These are phyloP conservation scores for Drymodes brunneopygia DNA, from an alignment of 2,113 vertebrate species.

Conservation along the genomic window DNA sequence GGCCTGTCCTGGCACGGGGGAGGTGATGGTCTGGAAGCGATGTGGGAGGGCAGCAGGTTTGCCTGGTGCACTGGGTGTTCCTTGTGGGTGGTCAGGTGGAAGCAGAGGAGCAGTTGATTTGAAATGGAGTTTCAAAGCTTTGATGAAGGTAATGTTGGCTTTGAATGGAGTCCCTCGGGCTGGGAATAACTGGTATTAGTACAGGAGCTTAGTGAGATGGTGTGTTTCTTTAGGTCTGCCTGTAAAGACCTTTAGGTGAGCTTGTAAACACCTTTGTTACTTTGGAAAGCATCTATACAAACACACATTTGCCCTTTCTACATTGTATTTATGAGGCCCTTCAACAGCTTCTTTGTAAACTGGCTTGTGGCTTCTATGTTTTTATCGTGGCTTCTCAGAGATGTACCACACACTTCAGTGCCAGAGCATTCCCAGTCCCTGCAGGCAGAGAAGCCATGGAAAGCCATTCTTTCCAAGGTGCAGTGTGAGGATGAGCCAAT, in stretches of 20 bases:
- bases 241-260: background rate
- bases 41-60: background rate
- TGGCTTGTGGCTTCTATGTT: background rate
- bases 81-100: background rate
- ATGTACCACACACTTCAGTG: background rate
- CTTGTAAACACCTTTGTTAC: background rate
- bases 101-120: background rate
- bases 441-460: background rate
- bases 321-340: background rate
- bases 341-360: background rate
- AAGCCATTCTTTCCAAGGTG: background rate
- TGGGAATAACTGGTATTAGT: background rate
- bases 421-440: background rate
- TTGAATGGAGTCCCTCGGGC: background rate
- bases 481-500: accelerated
- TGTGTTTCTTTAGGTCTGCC: background rate
- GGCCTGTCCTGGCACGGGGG: background rate
- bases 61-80: background rate
- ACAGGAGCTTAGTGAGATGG: background rate
- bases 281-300: background rate
- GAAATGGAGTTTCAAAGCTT: background rate
- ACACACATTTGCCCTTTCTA: background rate
- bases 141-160: background rate
- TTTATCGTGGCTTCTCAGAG: background rate
- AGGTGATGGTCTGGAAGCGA: background rate